Base-by-base conservation (phyloP, 2,113 vertebrate genomes). In the Thamnophis sirtalis region DNA sequence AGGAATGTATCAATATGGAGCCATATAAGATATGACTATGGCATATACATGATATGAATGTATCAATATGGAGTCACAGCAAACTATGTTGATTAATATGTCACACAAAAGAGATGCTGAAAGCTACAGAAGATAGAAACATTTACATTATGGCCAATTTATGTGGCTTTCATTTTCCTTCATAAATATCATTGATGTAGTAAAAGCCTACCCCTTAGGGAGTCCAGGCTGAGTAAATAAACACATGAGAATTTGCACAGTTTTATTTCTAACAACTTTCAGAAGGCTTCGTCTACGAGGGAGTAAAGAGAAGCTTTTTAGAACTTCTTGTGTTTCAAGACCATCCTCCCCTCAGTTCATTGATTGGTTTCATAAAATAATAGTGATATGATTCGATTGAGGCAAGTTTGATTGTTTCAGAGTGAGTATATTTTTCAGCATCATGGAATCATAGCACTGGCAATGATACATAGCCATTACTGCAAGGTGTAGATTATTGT, bases 71-170 rank as follows among this genome's bases (percentile, higher is more conserved):
- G 19, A 13, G 0, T 54, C 43, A 50, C 73, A 92, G 90, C 54
- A 92, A 91, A 10, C 15, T 73, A 86, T 84, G 2, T 86, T 8
- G 49, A 22, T 55, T 50, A 89, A 11, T 80, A 1, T 86, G 91
- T 88, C 21, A 51, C 4, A 93, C 80, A 43, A 94, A 95, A 88
- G 13, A 56, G 22, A 87, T 91, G 88, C 38, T 90, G 8, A 10
- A 94, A 93, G 86, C 86, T 49, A n/a, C 43, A 4, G 58, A 87
- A 51, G 38, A 89, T 3, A 92, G 73, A 8, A 88, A n/a, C 0
- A 86, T 26, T 93, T 93, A 5, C 24, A 48, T 9, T 89, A 89
- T 1, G n/a, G 19, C 33, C 88, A 56, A 93, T 4, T 48, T 85
- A 0, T 80, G 1, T 33, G 21, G 19, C 55, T 95, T 92, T 86